A percentile compares a stretch with the other conserved stretches of the same genome.
These are phyloP conservation scores for Ceriagrion tenellum DNA, from an alignment of 2,888 invertebrate species.

Conservation along the genomic window DNA sequence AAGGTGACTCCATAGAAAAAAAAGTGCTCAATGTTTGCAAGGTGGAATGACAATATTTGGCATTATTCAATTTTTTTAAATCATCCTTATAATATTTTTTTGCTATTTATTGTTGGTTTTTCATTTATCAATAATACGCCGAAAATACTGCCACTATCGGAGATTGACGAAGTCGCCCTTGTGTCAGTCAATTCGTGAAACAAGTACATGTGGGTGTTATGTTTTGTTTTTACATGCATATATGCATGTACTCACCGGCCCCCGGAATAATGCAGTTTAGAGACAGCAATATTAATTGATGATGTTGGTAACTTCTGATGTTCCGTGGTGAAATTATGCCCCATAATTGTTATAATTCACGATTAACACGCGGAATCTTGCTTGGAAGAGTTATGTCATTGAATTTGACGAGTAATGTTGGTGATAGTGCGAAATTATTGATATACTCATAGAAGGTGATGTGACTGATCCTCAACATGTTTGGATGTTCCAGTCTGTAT, in stretches of 20 bases:
- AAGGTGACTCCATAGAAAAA: slow-evolving; percentile 21
- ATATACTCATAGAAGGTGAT: no score
- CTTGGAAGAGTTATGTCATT: no score
- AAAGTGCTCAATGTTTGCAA: background rate
- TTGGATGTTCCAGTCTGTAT: no score
- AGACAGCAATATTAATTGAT: no score
- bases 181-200: background rate
- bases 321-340: no score
- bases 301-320: no score
- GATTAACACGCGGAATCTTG: no score
- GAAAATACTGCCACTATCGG: background rate
- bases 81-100: background rate
- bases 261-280: no score
- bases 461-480: no score
- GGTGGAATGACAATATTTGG: background rate
- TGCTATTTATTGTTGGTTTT: background rate
- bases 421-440: no score
- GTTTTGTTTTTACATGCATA: background rate
- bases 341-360: no score
- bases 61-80: background rate
- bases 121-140: background rate
- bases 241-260: background rate
- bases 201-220: background rate
- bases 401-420: no score
- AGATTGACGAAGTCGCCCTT: background rate